These are phyloP conservation scores for Heliconius eleuchia DNA, from an alignment of 1,140 invertebrate genomes.

Conservation along the genomic window DNA sequence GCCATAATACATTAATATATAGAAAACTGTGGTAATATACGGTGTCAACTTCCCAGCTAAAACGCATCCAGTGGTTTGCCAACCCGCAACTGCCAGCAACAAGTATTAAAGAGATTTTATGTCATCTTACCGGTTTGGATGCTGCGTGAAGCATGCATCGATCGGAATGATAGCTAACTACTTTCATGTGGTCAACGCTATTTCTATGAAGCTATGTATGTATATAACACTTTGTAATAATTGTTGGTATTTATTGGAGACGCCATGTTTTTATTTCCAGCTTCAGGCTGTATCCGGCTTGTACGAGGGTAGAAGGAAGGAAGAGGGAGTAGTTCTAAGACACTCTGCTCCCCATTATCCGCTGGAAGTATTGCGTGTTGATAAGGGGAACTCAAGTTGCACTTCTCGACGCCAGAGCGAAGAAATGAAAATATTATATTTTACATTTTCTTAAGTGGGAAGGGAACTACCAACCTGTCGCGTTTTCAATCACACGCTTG, in stretches of 20 bases:
- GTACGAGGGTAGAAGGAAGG: too few species aligned
- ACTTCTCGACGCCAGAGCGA: too few species aligned
- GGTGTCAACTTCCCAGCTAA: not conserved
- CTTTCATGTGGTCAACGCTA: constrained; percentile 19
- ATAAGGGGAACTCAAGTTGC: too few species aligned
- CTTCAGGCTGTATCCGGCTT: too few species aligned
- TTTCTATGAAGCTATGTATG: constrained; percentile 3
- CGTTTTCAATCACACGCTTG: too few species aligned
- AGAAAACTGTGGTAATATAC: constrained; percentile 2
- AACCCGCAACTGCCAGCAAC: constrained; percentile 26
- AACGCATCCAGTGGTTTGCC: constrained; percentile 17
- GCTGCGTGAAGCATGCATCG: constrained; percentile 16
- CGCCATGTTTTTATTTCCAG: too few species aligned
- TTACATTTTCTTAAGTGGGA: too few species aligned
- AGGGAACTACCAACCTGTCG: too few species aligned
- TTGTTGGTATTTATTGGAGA: not conserved
- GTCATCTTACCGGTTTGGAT: constrained; percentile 32
- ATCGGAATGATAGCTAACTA: constrained; percentile 26
- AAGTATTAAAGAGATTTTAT: constrained; percentile 23
- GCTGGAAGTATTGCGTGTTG: too few species aligned
- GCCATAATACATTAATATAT: not conserved
- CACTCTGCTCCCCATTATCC: too few species aligned
- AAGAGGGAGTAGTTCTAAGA: too few species aligned
- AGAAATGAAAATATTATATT: too few species aligned
- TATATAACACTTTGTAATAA: not conserved